These are phyloP conservation scores for Erythrolamprus reginae DNA, from an alignment of 2,113 vertebrate species.

Conservation along the genomic window DNA sequence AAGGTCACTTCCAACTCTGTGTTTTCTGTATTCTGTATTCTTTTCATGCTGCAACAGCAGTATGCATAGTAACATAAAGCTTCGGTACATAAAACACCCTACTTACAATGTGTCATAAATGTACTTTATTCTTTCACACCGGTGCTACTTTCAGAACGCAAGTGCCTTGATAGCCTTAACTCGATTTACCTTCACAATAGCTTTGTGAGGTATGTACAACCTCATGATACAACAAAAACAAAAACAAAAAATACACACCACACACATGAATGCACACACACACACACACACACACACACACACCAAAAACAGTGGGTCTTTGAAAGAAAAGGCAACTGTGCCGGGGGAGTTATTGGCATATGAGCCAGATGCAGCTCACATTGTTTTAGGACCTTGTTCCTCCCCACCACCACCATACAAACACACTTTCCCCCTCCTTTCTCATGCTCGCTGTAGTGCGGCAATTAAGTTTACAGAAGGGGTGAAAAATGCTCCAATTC, in stretches of 20 bases:
- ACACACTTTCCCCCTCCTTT: not conserved
- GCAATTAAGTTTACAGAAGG: not conserved
- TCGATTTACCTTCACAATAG: not conserved
- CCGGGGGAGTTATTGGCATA: not conserved
- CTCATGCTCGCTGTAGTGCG: not conserved
- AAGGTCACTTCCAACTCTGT: not conserved
- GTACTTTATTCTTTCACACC: not conserved
- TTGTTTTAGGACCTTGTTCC: not conserved
- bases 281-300: not conserved
- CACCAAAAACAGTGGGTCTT: not conserved
- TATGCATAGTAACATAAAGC: not conserved
- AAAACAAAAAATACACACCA: not conserved
- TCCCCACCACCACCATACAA: not conserved
- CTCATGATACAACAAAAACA: not conserved
- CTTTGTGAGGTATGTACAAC: not conserved
- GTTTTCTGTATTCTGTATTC: not conserved
- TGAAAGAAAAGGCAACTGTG: not conserved
- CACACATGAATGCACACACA: not conserved
- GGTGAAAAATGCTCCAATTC: not conserved
- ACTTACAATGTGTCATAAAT: not conserved
- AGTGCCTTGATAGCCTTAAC: not conserved
- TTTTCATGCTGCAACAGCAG: not conserved
- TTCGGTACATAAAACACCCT: constrained; percentile 13
- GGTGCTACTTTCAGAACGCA: not conserved
- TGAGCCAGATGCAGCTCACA: not conserved